A percentile compares a stretch with the other conserved stretches of the same genome.
Conservation (phyloP, 2,113 vertebrate genomes). For the Pagrus major region DNA sequence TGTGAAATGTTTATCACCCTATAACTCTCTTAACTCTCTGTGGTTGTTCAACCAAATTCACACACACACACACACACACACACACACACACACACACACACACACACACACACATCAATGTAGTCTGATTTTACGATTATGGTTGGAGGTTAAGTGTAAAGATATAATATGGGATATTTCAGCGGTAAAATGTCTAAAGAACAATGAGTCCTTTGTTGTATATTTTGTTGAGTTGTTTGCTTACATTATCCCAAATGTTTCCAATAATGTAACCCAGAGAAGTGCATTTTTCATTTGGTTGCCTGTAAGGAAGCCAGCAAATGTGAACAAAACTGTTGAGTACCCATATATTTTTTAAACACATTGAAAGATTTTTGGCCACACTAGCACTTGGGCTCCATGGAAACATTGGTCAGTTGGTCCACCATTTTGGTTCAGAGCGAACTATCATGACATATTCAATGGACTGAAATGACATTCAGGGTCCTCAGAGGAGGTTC, state of each 20-base stretch:
- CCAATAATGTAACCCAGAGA: no score
- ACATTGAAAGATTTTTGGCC: no score
- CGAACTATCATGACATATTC: neutral
- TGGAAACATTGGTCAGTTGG: neutral
- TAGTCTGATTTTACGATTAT: neutral
- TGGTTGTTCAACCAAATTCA: neutral
- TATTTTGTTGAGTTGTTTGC: no score
- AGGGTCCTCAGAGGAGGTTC: neutral
- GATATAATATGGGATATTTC: no score
- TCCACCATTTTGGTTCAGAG: neutral
- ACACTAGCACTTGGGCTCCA: neutral
- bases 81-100: neutral
- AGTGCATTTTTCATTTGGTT: no score
- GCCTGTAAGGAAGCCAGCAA: no score
- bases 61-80: constrained; percentile 1
- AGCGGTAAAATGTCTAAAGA: no score
- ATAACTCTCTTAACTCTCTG: neutral
- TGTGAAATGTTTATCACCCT: neutral
- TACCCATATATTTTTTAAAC: no score
- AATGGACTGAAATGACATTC: neutral
- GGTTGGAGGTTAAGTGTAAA: neutral
- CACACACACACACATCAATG: neutral
- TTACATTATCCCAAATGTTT: no score
- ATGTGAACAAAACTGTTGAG: no score
- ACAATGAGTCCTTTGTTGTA: no score